Evolutionary conservation across 2,888 invertebrate species (phyloP), one percentile per base, ranked within the genome.

Genomic region (Ennomos quercinarius): DNA sequence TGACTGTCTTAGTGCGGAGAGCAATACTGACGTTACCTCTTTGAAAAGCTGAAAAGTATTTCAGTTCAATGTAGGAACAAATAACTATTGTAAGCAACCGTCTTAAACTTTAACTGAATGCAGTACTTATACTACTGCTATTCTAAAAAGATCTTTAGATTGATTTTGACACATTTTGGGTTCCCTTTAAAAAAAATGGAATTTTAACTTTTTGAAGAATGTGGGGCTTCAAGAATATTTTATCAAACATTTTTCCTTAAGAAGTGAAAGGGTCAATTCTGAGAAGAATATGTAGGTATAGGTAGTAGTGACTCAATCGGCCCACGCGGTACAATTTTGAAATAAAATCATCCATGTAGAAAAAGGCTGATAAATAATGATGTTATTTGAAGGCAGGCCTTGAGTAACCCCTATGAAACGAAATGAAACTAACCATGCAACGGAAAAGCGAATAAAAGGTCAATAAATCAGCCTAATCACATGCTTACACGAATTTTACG

Each of bases 231-330:
- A 45, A 41, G 10, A 45, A 52, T 45, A 37, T 52, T 48, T 43
- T 46, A 47, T 55, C n/a, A 9, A 38, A 8, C 17, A 35, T 37
- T 61, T 61, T 61, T 61, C 60, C 60, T 61, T 37, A 61, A 55
- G 46, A 43, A 43, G 55, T 47, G 60, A 61, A 55, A 56, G 47
- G 51, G 13, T 51, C 39, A 3, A 34, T 61, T 61, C 60, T 40
- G 12, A 51, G 60, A 61, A 60, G 47, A n/a, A n/a, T n/a, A n/a
- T n/a, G n/a, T n/a, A 46, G 49, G 17, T 17, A 50, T 17, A 40
- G 10, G 36, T 43, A 39, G 27, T 36, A 40, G 43, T 60, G 50
- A 55, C 47, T 61, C 60, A 60, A 46, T 46, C 45, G 45, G 37
- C 12, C 42, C 9, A 17, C 27, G 40, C 12, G 41, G 6, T 27